A percentile compares a stretch with the other conserved stretches of the same genome.
Conservation (phyloP, 2,797 vertebrate species). For the Parotocinclus haroldoi region DNA sequence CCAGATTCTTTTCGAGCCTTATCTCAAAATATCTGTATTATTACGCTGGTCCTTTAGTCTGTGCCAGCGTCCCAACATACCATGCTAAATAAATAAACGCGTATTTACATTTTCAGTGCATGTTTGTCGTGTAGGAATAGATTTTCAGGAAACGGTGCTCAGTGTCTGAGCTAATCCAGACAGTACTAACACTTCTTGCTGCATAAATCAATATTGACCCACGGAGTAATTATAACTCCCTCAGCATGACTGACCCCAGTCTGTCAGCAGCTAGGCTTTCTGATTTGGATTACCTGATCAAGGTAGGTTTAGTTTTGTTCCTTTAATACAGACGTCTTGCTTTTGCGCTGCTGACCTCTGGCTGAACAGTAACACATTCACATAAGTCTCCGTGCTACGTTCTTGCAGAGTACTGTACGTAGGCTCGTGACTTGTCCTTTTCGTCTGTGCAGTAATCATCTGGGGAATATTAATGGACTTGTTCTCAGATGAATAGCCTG, state of each 20-base stretch:
- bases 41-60: neutral
- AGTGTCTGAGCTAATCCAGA: constrained; percentile 23
- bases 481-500: constrained; percentile 16
- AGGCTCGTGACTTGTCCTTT: neutral
- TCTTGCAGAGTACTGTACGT: constrained; percentile 9
- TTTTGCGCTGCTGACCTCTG: constrained; percentile 21
- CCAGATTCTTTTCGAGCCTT: constrained; percentile 6
- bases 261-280: constrained; percentile 29
- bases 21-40: constrained; percentile 12
- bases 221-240: constrained; percentile 54
- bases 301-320: constrained; percentile 28
- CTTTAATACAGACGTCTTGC: constrained; percentile 47
- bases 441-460: neutral
- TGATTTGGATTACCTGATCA: constrained; percentile 45
- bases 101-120: constrained; percentile 9
- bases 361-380: constrained; percentile 7
- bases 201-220: constrained; percentile 52
- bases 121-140: constrained; percentile 40
- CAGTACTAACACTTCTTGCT: constrained; percentile 34
- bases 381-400: neutral
- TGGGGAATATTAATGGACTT: neutral
- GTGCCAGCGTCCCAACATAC: too few species aligned
- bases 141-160: constrained; percentile 30
- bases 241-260: constrained; percentile 32
- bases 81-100: neutral